Evolutionary conservation across 2,113 vertebrate species (phyloP), one percentile per base, ranked within the genome.

Genomic region (Uria lomvia): DNA sequence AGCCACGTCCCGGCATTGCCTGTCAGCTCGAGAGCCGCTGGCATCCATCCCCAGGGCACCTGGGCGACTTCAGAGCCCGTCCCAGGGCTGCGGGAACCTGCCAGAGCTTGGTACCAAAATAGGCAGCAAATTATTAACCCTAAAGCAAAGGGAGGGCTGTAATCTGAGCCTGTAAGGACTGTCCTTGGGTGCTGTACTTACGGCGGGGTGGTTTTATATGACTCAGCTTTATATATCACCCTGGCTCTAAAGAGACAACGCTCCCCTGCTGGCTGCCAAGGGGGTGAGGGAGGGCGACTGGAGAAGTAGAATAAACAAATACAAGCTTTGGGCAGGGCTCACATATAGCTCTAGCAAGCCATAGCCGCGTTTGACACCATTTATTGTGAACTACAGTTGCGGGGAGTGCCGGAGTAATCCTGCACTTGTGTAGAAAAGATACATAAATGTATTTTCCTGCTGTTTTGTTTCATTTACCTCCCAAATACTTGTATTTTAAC

Each of bases 1-100:
- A 36, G n/a, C 21, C 43, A 0, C 0, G 0, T 27, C 49, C 30
- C 0, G 0, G 23, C 9, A 0, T 15, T 24, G 52, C 38, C 32
- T 45, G 49, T 53, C 0, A 1, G 18, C 10, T 21, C 4, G 5
- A 38, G 40, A 47, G 23, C 40, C 0, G 0, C 6, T n/a, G 56
- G 23, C 26, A 2, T 36, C 15, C 22, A 2, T 47, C 15, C 50
- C 18, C 21, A 1, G 45, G 26, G 73, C 2, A 6, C 21, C 30
- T 0, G 6, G 18, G 14, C 15, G 7, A 67, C 66, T 17, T 32
- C 4, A 15, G 11, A 52, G 56, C 66, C 36, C 0, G 5, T 47
- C 8, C n/a, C 34, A 1, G 40, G 32, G 42, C 63, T 5, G 5
- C 1, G 3, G 40, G 11, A 34, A 17, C 5, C 72, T 72, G 53